Conservation (phyloP, 2,113 vertebrate genomes). For the Hypanus sabinus region DNA sequence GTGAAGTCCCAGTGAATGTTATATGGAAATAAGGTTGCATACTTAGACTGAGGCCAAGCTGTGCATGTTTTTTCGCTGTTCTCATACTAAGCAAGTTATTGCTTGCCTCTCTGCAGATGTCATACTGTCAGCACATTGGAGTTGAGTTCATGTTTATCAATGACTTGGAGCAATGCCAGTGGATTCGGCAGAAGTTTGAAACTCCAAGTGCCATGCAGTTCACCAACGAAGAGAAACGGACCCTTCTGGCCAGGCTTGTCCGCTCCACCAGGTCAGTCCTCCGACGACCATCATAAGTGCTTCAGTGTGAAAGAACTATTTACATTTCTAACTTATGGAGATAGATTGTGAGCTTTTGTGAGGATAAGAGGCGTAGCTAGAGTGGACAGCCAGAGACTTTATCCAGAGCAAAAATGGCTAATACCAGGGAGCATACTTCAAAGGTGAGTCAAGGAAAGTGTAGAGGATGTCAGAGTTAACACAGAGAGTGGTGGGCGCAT, state of each 20-base stretch:
- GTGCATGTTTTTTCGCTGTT: not conserved
- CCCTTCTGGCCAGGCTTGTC: conserved; percentile 74
- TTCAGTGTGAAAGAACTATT: not conserved
- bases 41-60: not conserved
- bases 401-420: too few species aligned
- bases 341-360: too few species aligned
- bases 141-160: conserved; percentile 98
- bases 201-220: conserved; percentile 83
- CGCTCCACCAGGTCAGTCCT: conserved; percentile 75
- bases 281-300: not conserved
- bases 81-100: not conserved
- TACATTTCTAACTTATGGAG: too few species aligned
- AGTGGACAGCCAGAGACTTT: too few species aligned
- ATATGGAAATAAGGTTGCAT: not conserved
- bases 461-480: too few species aligned
- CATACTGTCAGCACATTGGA: conserved; percentile 87
- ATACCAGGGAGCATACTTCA: too few species aligned
- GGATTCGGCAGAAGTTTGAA: conserved; percentile 91
- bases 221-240: conserved; percentile 78
- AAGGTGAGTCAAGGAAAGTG: too few species aligned
- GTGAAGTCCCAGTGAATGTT: too few species aligned
- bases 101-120: conserved; percentile 54
- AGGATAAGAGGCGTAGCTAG: too few species aligned
- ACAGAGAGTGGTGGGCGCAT: too few species aligned
- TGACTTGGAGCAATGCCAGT: conserved; percentile 87